A percentile compares a stretch with the other conserved stretches of the same genome.
Evolutionary conservation across 2,113 vertebrate species (phyloP).

Genomic region (Herpetotheres cachinnans): DNA sequence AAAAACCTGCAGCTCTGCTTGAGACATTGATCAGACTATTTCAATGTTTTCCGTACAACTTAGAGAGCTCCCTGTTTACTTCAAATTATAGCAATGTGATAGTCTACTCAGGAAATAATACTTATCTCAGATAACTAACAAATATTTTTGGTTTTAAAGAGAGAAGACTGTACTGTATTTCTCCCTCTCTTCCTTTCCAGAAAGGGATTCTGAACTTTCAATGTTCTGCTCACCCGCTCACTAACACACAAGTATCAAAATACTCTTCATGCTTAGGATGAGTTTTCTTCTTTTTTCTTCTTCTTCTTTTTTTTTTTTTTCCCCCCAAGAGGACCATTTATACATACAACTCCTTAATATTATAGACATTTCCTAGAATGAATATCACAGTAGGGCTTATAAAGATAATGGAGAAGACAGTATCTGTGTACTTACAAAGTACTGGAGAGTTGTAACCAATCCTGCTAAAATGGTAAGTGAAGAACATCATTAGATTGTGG

Average conservation of each 20-base stretch:
- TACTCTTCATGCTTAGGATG: background rate
- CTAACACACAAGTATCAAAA: background rate
- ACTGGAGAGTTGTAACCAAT: background rate
- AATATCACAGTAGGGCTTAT: background rate
- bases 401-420: background rate
- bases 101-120: background rate
- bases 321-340: background rate
- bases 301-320: background rate
- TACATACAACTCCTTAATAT: background rate
- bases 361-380: background rate
- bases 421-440: background rate
- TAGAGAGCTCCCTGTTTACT: background rate
- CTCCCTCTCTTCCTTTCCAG: background rate
- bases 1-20: conserved; percentile 5
- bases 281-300: background rate
- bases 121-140: background rate
- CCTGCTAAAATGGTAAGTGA: background rate
- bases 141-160: background rate
- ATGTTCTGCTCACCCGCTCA: background rate
- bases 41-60: background rate
- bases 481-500: background rate
- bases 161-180: background rate
- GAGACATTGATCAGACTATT: conserved; percentile 1
- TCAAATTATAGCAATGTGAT: background rate
- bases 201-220: background rate